These are phyloP conservation scores for Galerucella nymphaeae DNA, from an alignment of 2,888 invertebrate species.

Conservation along the genomic window DNA sequence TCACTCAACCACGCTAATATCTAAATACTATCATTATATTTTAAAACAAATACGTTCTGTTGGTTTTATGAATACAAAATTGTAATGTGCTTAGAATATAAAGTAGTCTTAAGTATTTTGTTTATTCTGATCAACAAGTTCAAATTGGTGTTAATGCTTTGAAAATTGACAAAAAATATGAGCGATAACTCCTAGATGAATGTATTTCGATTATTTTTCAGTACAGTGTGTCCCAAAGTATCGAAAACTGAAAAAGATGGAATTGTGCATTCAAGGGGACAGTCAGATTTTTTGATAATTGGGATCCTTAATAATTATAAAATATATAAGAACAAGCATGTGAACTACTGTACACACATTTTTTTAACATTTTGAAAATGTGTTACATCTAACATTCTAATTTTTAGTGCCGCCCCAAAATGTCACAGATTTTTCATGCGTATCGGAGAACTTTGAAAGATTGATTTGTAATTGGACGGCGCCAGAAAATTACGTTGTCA, in stretches of 20 bases:
- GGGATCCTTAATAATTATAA: too few relatives aligned
- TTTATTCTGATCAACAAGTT: background rate
- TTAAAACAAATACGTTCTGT: background rate
- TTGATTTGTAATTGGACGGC: constrained; percentile 81
- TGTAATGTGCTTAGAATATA: background rate
- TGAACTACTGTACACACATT: too few relatives aligned
- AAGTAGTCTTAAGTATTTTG: background rate
- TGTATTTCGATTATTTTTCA: too few relatives aligned
- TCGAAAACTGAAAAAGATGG: too few relatives aligned
- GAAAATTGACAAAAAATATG: too few relatives aligned
- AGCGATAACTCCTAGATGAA: too few relatives aligned
- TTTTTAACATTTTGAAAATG: constrained; percentile 9
- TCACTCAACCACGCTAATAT: background rate
- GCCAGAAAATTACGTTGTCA: constrained; percentile 69
- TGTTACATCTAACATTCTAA: constrained; percentile 26
- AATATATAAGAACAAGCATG: too few relatives aligned
- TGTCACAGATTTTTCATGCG: constrained; percentile 78
- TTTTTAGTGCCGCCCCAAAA: constrained; percentile 70
- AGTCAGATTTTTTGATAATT: too few relatives aligned
- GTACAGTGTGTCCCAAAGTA: too few relatives aligned
- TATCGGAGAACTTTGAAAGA: constrained; percentile 78
- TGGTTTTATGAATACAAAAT: background rate
- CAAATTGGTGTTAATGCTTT: too few relatives aligned
- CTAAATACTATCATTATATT: background rate
- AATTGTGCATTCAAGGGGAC: too few relatives aligned